Evolutionary conservation across 2,113 vertebrate species (phyloP), one percentile per base, ranked within the genome.

Genomic region (Megaleporinus macrocephalus): DNA sequence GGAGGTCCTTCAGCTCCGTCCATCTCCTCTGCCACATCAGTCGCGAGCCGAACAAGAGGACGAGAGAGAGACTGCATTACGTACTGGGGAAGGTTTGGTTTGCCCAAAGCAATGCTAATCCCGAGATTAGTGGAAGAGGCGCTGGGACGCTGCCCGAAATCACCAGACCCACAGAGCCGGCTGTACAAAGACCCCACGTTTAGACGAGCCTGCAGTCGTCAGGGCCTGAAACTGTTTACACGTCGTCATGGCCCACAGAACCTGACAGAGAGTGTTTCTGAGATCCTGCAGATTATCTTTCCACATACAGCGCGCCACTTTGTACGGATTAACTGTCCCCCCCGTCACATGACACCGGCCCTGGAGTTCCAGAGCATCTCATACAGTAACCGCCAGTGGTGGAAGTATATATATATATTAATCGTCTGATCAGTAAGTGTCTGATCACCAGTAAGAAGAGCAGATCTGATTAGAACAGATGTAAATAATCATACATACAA

Each of bases 261-360:
- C 12, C 3, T 68, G 65, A 68, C 29, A 36, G 30, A 30, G 29
- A 18, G 26, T 30, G 27, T 30, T 65, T 27, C 27, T 30, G 26
- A 65, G 26, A 30, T 65, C 62, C 62, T 30, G 29, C 62, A 65
- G 62, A 68, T 33, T 70, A 61, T 10, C 12, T 2, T 2, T 61
- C 24, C 4, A n/a, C 66, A 44, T 70, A 68, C 10, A 5, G 30
- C 65, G 4, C 15, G 36, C 33, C 22, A 44, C 66, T 70, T 70
- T n/a, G 66, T 41, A 24, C 44, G 65, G 36, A 70, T 44, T 69
- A 41, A 69, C 33, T 69, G 66, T 69, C 18, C 66, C 66, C 26
- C 24, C 41, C 13, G 66, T 44, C 30, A 69, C 22, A 41, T 69
- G 33, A 41, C 33, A 36, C 11, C 18, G 15, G 30, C 63, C 6